These are phyloP conservation scores for Etheostoma perlongum DNA, from an alignment of 2,797 vertebrate genomes.

Conservation along the genomic window DNA sequence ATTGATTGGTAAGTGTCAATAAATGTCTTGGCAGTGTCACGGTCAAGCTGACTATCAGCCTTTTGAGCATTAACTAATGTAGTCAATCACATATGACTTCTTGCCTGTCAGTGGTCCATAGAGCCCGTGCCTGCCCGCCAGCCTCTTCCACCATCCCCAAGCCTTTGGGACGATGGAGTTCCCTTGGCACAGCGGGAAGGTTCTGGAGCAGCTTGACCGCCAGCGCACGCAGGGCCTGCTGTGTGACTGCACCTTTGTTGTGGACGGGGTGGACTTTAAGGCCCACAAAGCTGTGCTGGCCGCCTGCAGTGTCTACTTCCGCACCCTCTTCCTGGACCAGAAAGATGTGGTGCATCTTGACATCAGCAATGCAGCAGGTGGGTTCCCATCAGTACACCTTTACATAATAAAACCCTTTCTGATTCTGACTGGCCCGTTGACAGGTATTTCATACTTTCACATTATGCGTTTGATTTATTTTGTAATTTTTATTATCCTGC, in stretches of 20 bases:
- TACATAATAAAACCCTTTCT: no score
- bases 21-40: background rate
- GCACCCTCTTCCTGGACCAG: slow-evolving; percentile 96
- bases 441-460: background rate
- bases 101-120: slow-evolving; percentile 1
- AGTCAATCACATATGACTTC: background rate
- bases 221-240: slow-evolving; percentile 94
- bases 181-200: slow-evolving; percentile 94
- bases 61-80: background rate
- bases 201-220: slow-evolving; percentile 94
- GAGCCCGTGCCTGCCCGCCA: slow-evolving; percentile 5
- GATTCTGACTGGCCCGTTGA: background rate
- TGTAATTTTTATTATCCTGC: background rate
- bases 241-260: slow-evolving; percentile 98
- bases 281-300: slow-evolving; percentile 97
- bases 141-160: background rate
- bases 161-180: slow-evolving; percentile 91
- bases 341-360: slow-evolving; percentile 98
- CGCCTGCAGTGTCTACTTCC: slow-evolving; percentile 96
- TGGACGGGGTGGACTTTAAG: slow-evolving; percentile 96
- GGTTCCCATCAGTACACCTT: background rate
- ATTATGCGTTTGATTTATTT: background rate
- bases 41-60: background rate
- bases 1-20: background rate
- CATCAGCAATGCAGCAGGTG: slow-evolving; percentile 98